phyloP scores from a whole-genome alignment of 2,113 vertebrate species.

The Nicator chloris region DNA sequence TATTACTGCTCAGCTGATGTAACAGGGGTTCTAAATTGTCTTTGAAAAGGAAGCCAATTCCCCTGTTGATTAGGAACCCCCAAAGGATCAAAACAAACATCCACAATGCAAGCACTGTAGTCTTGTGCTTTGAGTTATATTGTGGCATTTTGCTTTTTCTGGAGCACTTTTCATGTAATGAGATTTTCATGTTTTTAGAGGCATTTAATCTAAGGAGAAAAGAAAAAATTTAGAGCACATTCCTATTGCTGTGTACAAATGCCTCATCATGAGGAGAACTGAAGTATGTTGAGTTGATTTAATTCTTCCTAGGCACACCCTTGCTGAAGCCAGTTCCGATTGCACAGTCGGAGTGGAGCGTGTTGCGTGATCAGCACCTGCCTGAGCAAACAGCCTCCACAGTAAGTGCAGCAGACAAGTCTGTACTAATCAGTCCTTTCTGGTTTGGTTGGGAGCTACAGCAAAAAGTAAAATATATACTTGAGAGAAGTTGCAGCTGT shows the following conservation, averaged over 20 bases:
- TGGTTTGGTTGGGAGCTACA: neutral
- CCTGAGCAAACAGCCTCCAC: constrained; percentile 45
- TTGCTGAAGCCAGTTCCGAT: constrained; percentile 23
- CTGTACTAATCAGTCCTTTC: neutral
- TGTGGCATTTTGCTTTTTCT: neutral
- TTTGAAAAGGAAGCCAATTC: neutral
- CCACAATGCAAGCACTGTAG: neutral
- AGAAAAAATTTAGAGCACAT: neutral
- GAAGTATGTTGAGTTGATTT: constrained; percentile 20
- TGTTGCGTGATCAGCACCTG: constrained; percentile 41
- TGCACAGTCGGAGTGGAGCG: constrained; percentile 71
- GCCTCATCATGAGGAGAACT: neutral
- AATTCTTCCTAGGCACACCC: constrained; percentile 68
- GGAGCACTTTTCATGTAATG: neutral
- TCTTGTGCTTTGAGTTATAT: neutral
- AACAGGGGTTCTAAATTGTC: neutral
- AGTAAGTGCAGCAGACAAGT: constrained; percentile 51
- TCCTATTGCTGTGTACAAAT: neutral
- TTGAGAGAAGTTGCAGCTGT: neutral
- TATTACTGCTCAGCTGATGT: neutral
- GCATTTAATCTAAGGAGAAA: neutral
- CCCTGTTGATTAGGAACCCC: neutral
- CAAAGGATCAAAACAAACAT: neutral
- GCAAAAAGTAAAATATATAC: neutral
- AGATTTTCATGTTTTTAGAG: neutral